Conservation (phyloP, 2,888 invertebrate genomes). For the Parascotia fuliginaria region DNA sequence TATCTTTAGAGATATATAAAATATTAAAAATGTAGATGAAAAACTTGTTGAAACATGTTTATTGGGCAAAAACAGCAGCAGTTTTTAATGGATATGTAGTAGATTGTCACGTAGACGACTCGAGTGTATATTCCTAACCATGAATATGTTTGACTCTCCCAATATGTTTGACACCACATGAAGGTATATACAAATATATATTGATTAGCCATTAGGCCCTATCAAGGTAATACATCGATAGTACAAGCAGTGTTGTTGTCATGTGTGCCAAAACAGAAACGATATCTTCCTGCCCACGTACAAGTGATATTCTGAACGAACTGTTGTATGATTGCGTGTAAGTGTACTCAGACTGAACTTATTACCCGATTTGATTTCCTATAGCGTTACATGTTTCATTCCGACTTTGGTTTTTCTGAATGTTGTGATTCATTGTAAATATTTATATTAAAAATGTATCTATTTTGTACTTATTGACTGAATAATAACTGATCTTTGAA, state of each 20-base stretch:
- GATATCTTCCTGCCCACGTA: constrained; percentile 28
- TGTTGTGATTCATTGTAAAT: constrained; percentile 72
- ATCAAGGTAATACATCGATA: neutral
- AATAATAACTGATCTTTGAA: constrained; percentile 38
- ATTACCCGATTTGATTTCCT: constrained; percentile 33
- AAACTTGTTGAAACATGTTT: too few species aligned
- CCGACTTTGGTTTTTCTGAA: constrained; percentile 57
- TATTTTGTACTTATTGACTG: constrained; percentile 78
- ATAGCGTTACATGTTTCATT: constrained; percentile 60
- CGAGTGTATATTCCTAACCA: too few species aligned
- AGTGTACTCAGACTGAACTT: constrained; percentile 53
- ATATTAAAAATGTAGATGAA: too few species aligned
- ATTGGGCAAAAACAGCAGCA: too few species aligned
- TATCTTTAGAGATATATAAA: too few species aligned
- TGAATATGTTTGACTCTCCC: too few species aligned
- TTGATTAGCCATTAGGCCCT: too few species aligned
- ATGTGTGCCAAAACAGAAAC: constrained; percentile 21
- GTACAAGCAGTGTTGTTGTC: constrained; percentile 22
- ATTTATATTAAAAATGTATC: constrained; percentile 48
- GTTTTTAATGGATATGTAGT: too few species aligned
- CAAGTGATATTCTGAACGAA: constrained; percentile 29
- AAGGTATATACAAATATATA: too few species aligned
- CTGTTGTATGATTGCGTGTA: constrained; percentile 40
- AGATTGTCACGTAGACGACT: too few species aligned
- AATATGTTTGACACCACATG: too few species aligned